Conservation (phyloP, 1,140 invertebrate species). For the Stratiolaelaps scimitus region DNA sequence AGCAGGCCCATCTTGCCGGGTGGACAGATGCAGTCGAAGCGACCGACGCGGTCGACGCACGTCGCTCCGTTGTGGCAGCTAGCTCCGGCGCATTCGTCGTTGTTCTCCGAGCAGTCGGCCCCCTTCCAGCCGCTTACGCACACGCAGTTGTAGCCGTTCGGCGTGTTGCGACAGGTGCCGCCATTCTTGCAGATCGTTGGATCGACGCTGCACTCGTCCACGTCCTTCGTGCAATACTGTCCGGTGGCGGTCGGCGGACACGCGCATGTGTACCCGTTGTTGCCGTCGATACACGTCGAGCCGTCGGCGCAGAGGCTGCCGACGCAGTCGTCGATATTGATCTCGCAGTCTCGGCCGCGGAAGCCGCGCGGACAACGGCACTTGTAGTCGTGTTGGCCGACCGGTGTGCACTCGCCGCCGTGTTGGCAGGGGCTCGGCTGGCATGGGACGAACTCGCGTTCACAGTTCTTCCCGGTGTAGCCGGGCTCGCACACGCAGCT, state of each 20-base stretch:
- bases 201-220: slow-evolving; percentile 44
- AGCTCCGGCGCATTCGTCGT: slow-evolving; percentile 78
- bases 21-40: slow-evolving; percentile 88
- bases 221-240: slow-evolving; percentile 48
- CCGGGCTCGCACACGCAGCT: slow-evolving; percentile 72
- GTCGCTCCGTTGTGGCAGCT: slow-evolving; percentile 94
- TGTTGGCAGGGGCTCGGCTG: slow-evolving; percentile 76
- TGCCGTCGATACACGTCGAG: slow-evolving; percentile 70
- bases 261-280: slow-evolving; percentile 71
- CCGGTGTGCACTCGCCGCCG: slow-evolving; percentile 62
- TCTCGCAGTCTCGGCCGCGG: slow-evolving; percentile 65
- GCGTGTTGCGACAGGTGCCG: slow-evolving; percentile 79
- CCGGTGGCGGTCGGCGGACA: slow-evolving; percentile 73
- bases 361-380: slow-evolving; percentile 71
- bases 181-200: slow-evolving; percentile 83
- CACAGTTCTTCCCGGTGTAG: slow-evolving; percentile 77
- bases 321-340: slow-evolving; percentile 66
- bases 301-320: slow-evolving; percentile 80
- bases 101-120: slow-evolving; percentile 75
- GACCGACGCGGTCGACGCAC: slow-evolving; percentile 83
- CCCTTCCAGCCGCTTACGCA: slow-evolving; percentile 92
- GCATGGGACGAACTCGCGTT: slow-evolving; percentile 75
- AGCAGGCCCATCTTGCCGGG: slow-evolving; percentile 81
- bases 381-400: slow-evolving; percentile 62
- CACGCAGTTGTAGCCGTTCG: slow-evolving; percentile 81